Base-by-base conservation (phyloP, 2,888 invertebrate genomes). In the Caenorhabditis sp. region DNA sequence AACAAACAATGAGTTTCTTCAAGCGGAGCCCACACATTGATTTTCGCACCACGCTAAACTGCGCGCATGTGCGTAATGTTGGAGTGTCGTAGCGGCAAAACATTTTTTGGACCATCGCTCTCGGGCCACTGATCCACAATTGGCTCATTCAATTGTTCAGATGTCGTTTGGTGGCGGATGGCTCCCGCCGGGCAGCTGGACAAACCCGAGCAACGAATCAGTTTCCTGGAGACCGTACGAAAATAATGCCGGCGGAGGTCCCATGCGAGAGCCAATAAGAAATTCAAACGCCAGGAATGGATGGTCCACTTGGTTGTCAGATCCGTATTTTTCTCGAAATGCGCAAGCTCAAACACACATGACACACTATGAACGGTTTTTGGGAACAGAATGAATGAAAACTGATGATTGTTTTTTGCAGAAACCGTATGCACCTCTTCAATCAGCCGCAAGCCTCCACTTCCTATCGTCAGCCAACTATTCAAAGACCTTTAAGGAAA, bases 341-440 rank as follows among this genome's bases (percentile, higher is more conserved):
- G 2, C 28, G 13, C 26, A 51, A 1, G 51, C 44, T 5, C 72
- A 61, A 37, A 56, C 37, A 15, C 67, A 80, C 37, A 53, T 55
- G 22, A 18, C 11, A 0, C 61, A 60, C 13, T 72, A 61, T 56
- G 71, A 72, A 20, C 62, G 76, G 76, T 65, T 18, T 20, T 32
- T 8, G 1, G 3, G 18, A 44, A 44, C 32, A 32, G 13, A 13
- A 40, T 32, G 22, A 26, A 9, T 9, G 13, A 8, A 28, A 20
- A 58, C n/a, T n/a, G 9, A n/a, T 3, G 32, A 4, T 2, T n/a
- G 4, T 56, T 56, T 56, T 18, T 26, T 26, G 13, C 37, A 72
- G 64, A 60, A 68, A 72, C 22, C 80, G 62, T 37, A 72, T 80
- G 79, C 71, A 80, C 13, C 13, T 61, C 5, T 80, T 80, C 61